phyloP scores from a whole-genome alignment of 2,797 vertebrate species.

The Fundulus diaphanus region DNA sequence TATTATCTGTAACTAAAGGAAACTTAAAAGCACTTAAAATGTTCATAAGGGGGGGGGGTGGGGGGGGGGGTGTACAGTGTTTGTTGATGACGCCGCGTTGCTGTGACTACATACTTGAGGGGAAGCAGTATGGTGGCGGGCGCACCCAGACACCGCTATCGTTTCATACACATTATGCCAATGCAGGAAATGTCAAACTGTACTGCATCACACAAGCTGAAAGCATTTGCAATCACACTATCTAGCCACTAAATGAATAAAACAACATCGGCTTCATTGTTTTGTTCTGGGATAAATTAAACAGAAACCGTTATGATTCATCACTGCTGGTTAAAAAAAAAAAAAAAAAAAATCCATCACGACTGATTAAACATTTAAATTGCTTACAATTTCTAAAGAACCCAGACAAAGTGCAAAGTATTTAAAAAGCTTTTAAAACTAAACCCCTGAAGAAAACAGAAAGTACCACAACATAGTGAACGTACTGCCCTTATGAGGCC shows the following conservation, averaged over 20 bases:
- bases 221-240: not conserved
- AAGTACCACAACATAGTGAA: not conserved
- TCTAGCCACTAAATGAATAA: not conserved
- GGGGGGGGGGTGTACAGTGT: not conserved
- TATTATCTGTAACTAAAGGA: not conserved
- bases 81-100: constrained; percentile 36
- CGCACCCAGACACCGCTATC: constrained; percentile 57
- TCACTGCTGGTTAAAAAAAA: too few relatives aligned
- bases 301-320: too few relatives aligned
- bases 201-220: not conserved
- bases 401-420: not conserved
- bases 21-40: not conserved
- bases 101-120: constrained; percentile 49
- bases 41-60: not conserved
- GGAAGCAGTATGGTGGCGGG: constrained; percentile 38
- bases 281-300: too few relatives aligned
- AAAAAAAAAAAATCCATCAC: too few relatives aligned
- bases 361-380: too few relatives aligned
- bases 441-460: not conserved
- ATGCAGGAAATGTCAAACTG: constrained; percentile 69
- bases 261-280: too few relatives aligned
- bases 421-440: not conserved
- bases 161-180: constrained; percentile 46
- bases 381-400: not conserved
- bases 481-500: not conserved